These are phyloP conservation scores for Corynorhinus townsendii DNA, from an alignment of 2,113 vertebrate species.

Conservation along the genomic window DNA sequence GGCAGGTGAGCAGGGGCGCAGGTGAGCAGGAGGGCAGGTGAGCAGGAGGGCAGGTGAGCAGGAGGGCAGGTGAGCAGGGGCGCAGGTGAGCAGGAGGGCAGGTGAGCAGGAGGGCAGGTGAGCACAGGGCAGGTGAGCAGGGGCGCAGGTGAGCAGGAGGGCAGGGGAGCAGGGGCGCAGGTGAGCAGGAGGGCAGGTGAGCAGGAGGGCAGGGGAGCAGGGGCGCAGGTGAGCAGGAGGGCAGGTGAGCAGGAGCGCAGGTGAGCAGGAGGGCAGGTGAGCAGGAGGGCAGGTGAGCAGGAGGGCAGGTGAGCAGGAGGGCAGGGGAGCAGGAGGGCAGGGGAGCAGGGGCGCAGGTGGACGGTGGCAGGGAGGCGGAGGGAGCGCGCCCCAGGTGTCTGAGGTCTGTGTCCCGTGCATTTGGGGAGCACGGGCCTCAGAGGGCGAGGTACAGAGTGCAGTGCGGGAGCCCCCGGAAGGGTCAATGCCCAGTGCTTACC, in stretches of 20 bases:
- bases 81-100: too few species aligned
- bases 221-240: background rate
- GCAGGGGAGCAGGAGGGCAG: too few species aligned
- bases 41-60: background rate
- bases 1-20: background rate
- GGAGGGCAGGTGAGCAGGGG: too few species aligned
- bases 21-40: background rate
- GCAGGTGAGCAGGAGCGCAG: background rate
- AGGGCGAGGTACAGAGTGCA: background rate
- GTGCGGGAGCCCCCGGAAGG: background rate
- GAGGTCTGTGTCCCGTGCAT: background rate
- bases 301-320: background rate
- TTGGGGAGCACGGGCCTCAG: background rate
- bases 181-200: background rate
- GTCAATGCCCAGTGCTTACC: background rate
- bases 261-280: background rate
- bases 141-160: too few species aligned
- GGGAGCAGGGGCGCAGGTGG: rapidly evolving
- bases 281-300: too few species aligned
- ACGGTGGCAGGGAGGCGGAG: rapidly evolving
- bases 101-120: background rate
- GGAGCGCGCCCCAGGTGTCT: too few species aligned
- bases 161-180: too few species aligned
- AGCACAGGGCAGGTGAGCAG: too few species aligned
- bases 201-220: too few species aligned